These are phyloP conservation scores for Ptychoptera albimana DNA, from an alignment of 2,888 invertebrate genomes.

Conservation along the genomic window DNA sequence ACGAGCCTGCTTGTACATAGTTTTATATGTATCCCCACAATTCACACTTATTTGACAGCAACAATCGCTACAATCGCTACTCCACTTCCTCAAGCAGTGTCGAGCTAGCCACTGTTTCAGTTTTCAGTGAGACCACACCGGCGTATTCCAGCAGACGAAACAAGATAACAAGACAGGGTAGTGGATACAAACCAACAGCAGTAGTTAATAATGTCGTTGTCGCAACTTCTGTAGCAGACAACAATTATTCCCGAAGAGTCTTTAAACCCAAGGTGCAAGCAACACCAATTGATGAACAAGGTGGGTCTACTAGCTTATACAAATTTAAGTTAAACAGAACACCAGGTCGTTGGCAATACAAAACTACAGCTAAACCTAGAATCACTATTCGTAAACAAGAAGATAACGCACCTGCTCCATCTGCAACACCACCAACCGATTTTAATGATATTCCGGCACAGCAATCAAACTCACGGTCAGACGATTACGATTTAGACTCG, in stretches of 20 bases:
- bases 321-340: constrained; percentile 70
- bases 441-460: constrained; percentile 23
- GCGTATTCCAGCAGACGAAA: constrained; percentile 37
- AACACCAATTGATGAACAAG: constrained; percentile 36
- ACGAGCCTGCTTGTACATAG: no score
- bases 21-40: no score
- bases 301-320: constrained; percentile 46
- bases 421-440: constrained; percentile 13
- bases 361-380: constrained; percentile 75
- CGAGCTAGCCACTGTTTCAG: constrained; percentile 49
- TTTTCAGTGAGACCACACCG: constrained; percentile 38
- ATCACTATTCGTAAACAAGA: constrained; percentile 58
- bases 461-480: constrained; percentile 39
- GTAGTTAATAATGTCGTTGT: constrained; percentile 14
- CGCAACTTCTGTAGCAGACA: constrained; percentile 24
- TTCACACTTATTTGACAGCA: no score
- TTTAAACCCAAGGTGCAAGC: constrained; percentile 53
- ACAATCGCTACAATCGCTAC: constrained; percentile 10
- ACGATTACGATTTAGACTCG: constrained; percentile 50
- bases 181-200: background rate
- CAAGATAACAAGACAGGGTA: constrained; percentile 18
- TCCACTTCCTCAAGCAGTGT: constrained; percentile 28
- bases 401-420: constrained; percentile 28
- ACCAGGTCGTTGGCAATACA: constrained; percentile 81
- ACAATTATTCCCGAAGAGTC: constrained; percentile 34